A percentile compares a stretch with the other conserved stretches of the same genome.
phyloP scores from a whole-genome alignment of 2,797 vertebrate genomes.

The Myoxocephalus aenaeus region DNA sequence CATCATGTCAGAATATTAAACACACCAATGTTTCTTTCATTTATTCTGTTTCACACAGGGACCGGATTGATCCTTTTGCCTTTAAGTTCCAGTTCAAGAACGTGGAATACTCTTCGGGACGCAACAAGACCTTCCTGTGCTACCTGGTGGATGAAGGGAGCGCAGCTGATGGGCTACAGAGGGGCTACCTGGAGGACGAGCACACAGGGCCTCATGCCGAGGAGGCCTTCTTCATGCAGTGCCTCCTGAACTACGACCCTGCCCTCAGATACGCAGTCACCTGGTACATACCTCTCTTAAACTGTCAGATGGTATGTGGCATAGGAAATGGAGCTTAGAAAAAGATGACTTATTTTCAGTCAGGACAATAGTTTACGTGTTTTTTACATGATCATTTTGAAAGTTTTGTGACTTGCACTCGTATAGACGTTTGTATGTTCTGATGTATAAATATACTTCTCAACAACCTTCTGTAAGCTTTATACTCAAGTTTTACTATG shows the following conservation, averaged over 20 bases:
- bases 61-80: conserved; percentile 89
- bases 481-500: neutral
- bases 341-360: neutral
- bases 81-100: conserved; percentile 98
- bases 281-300: conserved; percentile 77
- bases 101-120: conserved; percentile 94
- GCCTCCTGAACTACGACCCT: conserved; percentile 83
- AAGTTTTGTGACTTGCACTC: neutral
- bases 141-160: conserved; percentile 88
- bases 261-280: conserved; percentile 85
- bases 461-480: neutral
- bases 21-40: neutral
- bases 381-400: neutral
- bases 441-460: neutral
- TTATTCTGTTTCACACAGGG: conserved; percentile 76
- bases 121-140: conserved; percentile 96
- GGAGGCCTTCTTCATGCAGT: conserved; percentile 90
- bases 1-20: conserved; percentile 4
- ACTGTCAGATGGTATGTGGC: conserved; percentile 12
- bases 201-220: conserved; percentile 88
- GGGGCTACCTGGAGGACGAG: conserved; percentile 93
- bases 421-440: neutral
- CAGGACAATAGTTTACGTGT: neutral
- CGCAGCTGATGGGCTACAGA: conserved; percentile 68
- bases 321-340: neutral